phyloP scores from a whole-genome alignment of 37 sponge, comb jelly and placozoan genomes.

The Bolinopsis microptera region DNA sequence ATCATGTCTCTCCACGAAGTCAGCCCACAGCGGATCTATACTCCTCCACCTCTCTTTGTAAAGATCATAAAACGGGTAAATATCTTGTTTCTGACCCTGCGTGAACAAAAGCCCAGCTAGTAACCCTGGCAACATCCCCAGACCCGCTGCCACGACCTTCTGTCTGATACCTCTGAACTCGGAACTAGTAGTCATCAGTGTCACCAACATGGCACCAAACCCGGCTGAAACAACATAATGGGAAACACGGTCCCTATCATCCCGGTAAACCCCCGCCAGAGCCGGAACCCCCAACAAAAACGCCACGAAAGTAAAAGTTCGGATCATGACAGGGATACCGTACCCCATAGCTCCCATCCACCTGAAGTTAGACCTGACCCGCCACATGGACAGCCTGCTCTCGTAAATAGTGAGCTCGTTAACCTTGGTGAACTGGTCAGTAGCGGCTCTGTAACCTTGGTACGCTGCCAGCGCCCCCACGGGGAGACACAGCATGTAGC shows the following conservation, averaged over 20 bases:
- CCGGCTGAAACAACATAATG: neutral
- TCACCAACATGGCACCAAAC: neutral
- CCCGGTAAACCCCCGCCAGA: conserved; percentile 19
- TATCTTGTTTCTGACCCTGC: conserved; percentile 11
- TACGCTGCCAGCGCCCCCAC: neutral
- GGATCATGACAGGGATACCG: conserved; percentile 1
- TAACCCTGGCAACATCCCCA: neutral
- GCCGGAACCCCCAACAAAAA: neutral
- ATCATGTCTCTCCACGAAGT: neutral
- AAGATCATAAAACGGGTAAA: neutral
- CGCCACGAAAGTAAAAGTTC: neutral
- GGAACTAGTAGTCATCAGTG: neutral
- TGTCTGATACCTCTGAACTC: conserved; percentile 20
- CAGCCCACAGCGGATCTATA: conserved; percentile 32
- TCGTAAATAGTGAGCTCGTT: neutral
- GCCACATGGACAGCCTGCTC: neutral
- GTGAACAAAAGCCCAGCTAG: neutral
- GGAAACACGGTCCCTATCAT: conserved; percentile 14
- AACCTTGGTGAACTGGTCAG: neutral
- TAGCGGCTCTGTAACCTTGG: neutral
- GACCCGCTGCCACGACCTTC: neutral
- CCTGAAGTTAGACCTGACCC: neutral
- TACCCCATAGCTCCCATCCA: conserved; percentile 31
- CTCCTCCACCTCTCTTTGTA: conserved; percentile 49
- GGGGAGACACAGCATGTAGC: neutral